A percentile compares a stretch with the other conserved stretches of the same genome.
These are phyloP conservation scores for Orchesella cincta DNA, from an alignment of 1,140 invertebrate genomes.

Conservation along the genomic window DNA sequence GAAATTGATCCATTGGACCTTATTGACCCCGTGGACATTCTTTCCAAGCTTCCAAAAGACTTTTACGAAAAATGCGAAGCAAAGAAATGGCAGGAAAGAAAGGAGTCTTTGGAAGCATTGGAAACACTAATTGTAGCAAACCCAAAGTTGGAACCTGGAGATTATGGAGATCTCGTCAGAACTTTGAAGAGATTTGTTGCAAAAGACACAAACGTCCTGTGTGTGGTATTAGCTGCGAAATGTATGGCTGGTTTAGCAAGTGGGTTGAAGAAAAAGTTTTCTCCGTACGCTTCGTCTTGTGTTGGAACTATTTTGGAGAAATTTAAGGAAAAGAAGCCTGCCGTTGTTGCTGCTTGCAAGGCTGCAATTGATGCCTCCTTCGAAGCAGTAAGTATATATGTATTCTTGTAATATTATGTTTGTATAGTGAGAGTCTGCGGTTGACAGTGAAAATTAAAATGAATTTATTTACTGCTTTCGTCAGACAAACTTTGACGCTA, in stretches of 20 bases:
- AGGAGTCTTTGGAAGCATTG: conserved; percentile 81
- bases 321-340: conserved; percentile 96
- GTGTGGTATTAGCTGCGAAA: conserved; percentile 84
- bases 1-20: conserved; percentile 90
- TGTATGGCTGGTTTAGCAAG: conserved; percentile 78
- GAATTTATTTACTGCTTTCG: conserved; percentile 45
- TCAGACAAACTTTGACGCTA: conserved; percentile 81
- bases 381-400: conserved; percentile 66
- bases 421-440: not conserved
- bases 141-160: conserved; percentile 85
- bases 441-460: conserved; percentile 1
- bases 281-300: conserved; percentile 77
- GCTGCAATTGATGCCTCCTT: conserved; percentile 93
- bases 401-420: not conserved
- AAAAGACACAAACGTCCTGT: conserved; percentile 94
- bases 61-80: conserved; percentile 94
- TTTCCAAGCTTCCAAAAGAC: conserved; percentile 89
- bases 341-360: conserved; percentile 78
- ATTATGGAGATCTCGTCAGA: conserved; percentile 87
- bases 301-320: conserved; percentile 85
- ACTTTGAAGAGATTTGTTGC: conserved; percentile 85
- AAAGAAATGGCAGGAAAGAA: conserved; percentile 97
- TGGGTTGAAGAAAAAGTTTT: conserved; percentile 86
- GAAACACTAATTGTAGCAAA: conserved; percentile 75
- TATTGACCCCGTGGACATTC: conserved; percentile 86